A percentile compares a stretch with the other conserved stretches of the same genome.
Conservation (phyloP, 2,113 vertebrate genomes). For the Salvelinus namaycush region DNA sequence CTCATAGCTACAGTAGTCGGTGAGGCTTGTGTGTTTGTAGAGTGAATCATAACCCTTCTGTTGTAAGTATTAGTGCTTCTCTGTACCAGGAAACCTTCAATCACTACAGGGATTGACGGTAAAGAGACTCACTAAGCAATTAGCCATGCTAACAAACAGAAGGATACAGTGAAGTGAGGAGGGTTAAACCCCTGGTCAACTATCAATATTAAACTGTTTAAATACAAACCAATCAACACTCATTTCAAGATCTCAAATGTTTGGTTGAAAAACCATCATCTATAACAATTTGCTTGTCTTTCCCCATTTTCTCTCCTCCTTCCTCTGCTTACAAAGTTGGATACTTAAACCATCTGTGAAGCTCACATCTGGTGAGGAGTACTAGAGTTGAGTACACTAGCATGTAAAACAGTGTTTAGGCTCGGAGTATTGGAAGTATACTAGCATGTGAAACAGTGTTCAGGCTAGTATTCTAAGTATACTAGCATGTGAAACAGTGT, state of each 20-base stretch:
- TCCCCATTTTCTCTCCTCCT: background rate
- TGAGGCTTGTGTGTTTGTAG: background rate
- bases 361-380: background rate
- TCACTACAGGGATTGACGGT: background rate
- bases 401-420: background rate
- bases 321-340: background rate
- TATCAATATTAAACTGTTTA: no score
- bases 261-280: background rate
- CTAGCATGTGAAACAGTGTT: background rate
- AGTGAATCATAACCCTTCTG: background rate
- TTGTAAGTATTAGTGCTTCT: no score
- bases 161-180: no score
- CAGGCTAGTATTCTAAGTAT: no score
- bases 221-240: background rate
- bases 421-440: background rate
- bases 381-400: background rate
- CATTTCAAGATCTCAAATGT: background rate
- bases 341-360: conserved; percentile 13
- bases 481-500: no score
- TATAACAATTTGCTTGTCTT: background rate
- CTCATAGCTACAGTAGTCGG: background rate
- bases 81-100: no score
- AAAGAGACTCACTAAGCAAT: background rate
- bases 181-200: no score
- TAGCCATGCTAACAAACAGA: no score